phyloP scores from a whole-genome alignment of 1,140 invertebrate species.

The Sipha flava region DNA sequence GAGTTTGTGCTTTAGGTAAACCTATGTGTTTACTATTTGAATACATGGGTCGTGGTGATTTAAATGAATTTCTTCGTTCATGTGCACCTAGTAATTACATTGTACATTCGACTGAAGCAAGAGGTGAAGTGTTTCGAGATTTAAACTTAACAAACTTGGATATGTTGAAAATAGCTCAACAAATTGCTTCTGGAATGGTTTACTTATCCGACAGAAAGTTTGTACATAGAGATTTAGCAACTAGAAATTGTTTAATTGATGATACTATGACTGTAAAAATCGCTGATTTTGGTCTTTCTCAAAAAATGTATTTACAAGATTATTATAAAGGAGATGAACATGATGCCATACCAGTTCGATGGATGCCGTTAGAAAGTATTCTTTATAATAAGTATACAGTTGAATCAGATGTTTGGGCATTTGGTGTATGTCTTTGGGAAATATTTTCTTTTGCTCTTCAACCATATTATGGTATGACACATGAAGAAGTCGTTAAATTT shows the following conservation, averaged over 20 bases:
- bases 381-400: conserved; percentile 88
- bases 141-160: conserved; percentile 63
- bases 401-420: conserved; percentile 90
- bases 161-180: conserved; percentile 68
- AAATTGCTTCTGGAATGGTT: conserved; percentile 88
- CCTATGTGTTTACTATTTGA: conserved; percentile 92
- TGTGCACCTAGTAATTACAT: conserved; percentile 63
- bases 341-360: conserved; percentile 85
- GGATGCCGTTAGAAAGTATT: conserved; percentile 94
- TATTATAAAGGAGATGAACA: conserved; percentile 89
- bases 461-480: conserved; percentile 89
- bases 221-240: conserved; percentile 90
- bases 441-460: conserved; percentile 89
- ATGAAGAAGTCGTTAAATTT: conserved; percentile 88
- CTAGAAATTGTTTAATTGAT: conserved; percentile 90
- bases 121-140: conserved; percentile 44
- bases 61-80: conserved; percentile 81
- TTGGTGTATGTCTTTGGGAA: conserved; percentile 88
- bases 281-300: conserved; percentile 88
- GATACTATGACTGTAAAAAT: conserved; percentile 93
- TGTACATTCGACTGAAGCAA: conserved; percentile 49
- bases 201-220: conserved; percentile 91
- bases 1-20: conserved; percentile 81
- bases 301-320: conserved; percentile 84
- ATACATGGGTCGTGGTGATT: conserved; percentile 86